phyloP scores from a whole-genome alignment of 2,113 vertebrate species.

The Corydoras maculifer region DNA sequence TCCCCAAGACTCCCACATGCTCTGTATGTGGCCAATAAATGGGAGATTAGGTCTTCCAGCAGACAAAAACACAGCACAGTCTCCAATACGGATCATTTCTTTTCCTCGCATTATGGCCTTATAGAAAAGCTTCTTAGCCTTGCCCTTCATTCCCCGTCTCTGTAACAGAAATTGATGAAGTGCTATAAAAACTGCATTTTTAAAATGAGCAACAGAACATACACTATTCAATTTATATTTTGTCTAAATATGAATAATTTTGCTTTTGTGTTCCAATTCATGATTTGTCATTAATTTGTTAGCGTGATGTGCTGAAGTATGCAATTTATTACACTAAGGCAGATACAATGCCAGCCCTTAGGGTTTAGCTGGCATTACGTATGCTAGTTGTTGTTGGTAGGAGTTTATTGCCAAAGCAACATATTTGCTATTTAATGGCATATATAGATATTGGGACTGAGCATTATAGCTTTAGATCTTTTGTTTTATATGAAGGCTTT shows the following conservation, averaged over 20 bases:
- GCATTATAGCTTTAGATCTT: too few species aligned
- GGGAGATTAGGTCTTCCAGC: conserved; percentile 95
- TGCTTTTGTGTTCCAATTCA: too few species aligned
- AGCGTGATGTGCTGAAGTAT: neutral
- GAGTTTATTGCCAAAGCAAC: too few species aligned
- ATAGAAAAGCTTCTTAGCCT: conserved; percentile 97
- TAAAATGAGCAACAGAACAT: too few species aligned
- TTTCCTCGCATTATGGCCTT: conserved; percentile 94
- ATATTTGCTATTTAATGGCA: too few species aligned
- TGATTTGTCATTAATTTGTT: too few species aligned
- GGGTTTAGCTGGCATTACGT: too few species aligned
- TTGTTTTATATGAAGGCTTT: too few species aligned
- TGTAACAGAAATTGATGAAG: conserved; percentile 49
- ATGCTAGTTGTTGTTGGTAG: too few species aligned
- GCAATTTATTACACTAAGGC: neutral
- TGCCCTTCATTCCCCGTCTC: conserved; percentile 97
- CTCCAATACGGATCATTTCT: conserved; percentile 94
- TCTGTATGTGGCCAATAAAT: conserved; percentile 96
- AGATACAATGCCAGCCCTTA: neutral
- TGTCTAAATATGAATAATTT: too few species aligned
- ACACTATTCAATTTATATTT: too few species aligned
- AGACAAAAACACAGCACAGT: conserved; percentile 93
- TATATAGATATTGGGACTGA: too few species aligned
- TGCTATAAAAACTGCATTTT: neutral
- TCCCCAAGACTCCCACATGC: conserved; percentile 99